phyloP scores from a whole-genome alignment of 2,797 vertebrate genomes.

The Acrossocheilus wenchowensis region DNA sequence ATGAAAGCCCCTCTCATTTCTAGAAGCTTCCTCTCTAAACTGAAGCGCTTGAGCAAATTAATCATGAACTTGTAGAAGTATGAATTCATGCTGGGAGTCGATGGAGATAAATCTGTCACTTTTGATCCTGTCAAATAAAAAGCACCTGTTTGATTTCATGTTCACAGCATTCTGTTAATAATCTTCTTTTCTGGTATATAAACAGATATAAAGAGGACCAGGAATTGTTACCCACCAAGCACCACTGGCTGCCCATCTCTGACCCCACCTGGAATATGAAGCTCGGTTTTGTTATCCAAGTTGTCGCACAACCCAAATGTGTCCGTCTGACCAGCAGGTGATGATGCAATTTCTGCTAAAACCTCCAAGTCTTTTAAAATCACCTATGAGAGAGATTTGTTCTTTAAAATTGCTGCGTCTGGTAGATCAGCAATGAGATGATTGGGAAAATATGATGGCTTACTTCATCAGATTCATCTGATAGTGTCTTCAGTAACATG shows the following conservation, averaged over 20 bases:
- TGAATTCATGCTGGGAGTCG: constrained; percentile 98
- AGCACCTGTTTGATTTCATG: background rate
- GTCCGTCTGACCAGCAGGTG: constrained; percentile 92
- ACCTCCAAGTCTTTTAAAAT: constrained; percentile 97
- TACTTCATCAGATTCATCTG: constrained; percentile 96
- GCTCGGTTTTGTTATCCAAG: constrained; percentile 77
- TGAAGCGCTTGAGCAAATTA: constrained; percentile 94
- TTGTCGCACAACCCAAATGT: constrained; percentile 71
- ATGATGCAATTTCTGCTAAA: constrained; percentile 95
- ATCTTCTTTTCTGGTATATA: background rate
- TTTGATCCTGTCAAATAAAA: constrained; percentile 74
- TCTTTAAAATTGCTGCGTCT: background rate
- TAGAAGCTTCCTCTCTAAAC: constrained; percentile 92
- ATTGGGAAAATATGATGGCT: constrained; percentile 46
- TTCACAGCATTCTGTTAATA: background rate
- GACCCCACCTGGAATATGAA: constrained; percentile 78
- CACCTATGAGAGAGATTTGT: constrained; percentile 74
- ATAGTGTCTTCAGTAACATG: constrained; percentile 92
- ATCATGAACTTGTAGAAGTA: constrained; percentile 99
- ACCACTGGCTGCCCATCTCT: constrained; percentile 75
- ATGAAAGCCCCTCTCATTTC: constrained; percentile 94
- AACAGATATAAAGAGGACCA: background rate
- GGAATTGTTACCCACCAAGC: constrained; percentile 56
- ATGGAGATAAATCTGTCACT: constrained; percentile 86
- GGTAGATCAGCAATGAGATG: background rate